phyloP scores from a whole-genome alignment of 2,113 vertebrate species.

The Cyrtonyx montezumae region DNA sequence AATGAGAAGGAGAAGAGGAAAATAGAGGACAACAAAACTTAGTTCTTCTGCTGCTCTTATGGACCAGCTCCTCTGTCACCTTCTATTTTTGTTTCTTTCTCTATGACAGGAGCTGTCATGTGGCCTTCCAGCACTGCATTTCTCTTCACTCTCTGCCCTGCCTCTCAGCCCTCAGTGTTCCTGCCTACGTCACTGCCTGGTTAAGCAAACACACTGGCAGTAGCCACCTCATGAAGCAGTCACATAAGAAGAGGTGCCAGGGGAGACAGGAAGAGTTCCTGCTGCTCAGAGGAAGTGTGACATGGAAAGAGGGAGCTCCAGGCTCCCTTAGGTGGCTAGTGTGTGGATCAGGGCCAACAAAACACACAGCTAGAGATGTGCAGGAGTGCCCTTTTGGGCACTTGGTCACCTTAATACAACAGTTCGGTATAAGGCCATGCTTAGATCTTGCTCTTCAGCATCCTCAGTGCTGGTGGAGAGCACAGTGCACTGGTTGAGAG shows the following conservation, averaged over 20 bases:
- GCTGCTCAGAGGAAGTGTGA: accelerated
- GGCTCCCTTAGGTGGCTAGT: not conserved
- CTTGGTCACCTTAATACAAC: not conserved
- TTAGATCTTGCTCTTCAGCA: not conserved
- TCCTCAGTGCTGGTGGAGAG: not conserved
- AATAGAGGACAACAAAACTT: not conserved
- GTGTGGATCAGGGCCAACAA: accelerated
- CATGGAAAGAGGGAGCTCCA: not conserved
- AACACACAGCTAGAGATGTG: accelerated
- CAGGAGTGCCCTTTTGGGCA: accelerated
- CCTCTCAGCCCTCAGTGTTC: not conserved
- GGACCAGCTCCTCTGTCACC: not conserved
- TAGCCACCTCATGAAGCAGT: not conserved
- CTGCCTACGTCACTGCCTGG: not conserved
- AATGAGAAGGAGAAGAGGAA: not conserved
- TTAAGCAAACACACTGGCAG: not conserved
- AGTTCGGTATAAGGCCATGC: accelerated
- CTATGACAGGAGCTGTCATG: not conserved
- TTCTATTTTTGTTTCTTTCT: not conserved
- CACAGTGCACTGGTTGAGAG: accelerated
- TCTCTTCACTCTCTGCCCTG: not conserved
- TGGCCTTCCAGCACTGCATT: not conserved
- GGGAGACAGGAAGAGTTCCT: not conserved
- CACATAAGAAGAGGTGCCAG: not conserved
- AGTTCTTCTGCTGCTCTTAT: not conserved